Evolutionary conservation across 2,113 vertebrate genomes (phyloP), one percentile per base, ranked within the genome.

Genomic region (Henicopernis longicauda): DNA sequence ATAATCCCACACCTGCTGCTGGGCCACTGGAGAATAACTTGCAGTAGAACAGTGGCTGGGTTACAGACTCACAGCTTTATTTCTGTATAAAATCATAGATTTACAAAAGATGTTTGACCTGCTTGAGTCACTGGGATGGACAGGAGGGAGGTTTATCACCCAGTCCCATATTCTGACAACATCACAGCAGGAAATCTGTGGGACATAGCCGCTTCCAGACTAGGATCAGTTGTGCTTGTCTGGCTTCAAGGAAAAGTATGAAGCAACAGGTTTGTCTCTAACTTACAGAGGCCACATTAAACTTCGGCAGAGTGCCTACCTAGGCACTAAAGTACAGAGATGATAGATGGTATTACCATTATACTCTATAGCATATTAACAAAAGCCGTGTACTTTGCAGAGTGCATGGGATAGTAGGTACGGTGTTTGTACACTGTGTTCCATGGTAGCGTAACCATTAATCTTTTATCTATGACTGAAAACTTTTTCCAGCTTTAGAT

Each of bases 401-500:
- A 58, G 66, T 15, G 38, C 62, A 18, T 32, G 86, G 61, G 47
- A 77, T 22, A 67, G 69, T 71, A 92, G 63, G 54, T 83, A 86
- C 8, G 10, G 18, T 13, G 7, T 42, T 94, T 87, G 92, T 92
- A 97, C 86, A 18, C 88, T 44, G 38, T 97, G 96, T 97, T 95
- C 96, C 12, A 0, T 71, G 47, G 82, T 6, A 94, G 57, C 11
- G 4, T 31, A 49, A 45, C 22, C 66, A 96, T 95, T 93, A 86
- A 94, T 96, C 93, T 93, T 92, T 67, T 70, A 59, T 95, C 95
- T 96, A 9, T 61, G 86, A 62, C 77, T 89, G 70, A 85, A 94
- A 45, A 87, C 74, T 88, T 89, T 79, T 97, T 93, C 94, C 91
- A 97, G 76, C 61, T 93, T 80, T 89, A 88, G 90, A 95, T 90